Conservation (phyloP, 2,888 invertebrate genomes). For the Chesias legatella region DNA sequence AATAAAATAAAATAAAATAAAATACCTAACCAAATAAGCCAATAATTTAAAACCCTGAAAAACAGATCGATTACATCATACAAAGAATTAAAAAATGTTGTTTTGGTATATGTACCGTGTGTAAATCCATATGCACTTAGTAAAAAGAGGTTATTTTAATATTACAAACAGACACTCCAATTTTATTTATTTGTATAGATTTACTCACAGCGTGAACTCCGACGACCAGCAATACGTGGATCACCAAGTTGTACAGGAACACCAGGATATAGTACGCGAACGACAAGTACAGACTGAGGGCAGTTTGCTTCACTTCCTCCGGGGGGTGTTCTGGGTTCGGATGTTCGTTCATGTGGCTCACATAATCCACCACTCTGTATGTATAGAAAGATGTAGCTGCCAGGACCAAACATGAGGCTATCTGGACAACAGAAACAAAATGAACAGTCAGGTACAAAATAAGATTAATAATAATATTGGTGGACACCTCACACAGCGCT, state of each 20-base stretch:
- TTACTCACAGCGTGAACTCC: slow-evolving; percentile 59
- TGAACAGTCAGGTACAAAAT: not conserved
- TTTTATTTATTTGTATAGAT: too few species aligned
- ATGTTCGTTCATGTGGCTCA: slow-evolving; percentile 34
- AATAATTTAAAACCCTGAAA: too few species aligned
- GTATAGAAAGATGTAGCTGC: slow-evolving; percentile 44
- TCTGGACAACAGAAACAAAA: slow-evolving; percentile 39
- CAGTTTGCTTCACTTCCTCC: slow-evolving; percentile 42
- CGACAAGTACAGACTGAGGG: slow-evolving; percentile 55
- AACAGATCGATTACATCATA: too few species aligned
- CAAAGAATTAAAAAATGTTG: too few species aligned
- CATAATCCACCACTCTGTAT: slow-evolving; percentile 46
- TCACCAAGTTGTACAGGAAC: slow-evolving; percentile 47
- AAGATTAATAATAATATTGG: too few species aligned
- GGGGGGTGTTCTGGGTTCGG: slow-evolving; percentile 41
- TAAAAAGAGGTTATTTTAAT: too few species aligned
- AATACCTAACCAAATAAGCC: too few species aligned
- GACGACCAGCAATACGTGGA: slow-evolving; percentile 53
- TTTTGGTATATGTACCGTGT: too few species aligned
- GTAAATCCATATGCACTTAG: too few species aligned
- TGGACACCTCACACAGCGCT: too few species aligned
- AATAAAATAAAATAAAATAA: too few species aligned
- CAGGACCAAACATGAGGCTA: slow-evolving; percentile 43
- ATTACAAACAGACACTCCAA: too few species aligned
- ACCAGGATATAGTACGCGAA: slow-evolving; percentile 56